Evolutionary conservation across 2,888 invertebrate genomes (phyloP), one percentile per base, ranked within the genome.

Genomic region (Parascotia fuliginaria): DNA sequence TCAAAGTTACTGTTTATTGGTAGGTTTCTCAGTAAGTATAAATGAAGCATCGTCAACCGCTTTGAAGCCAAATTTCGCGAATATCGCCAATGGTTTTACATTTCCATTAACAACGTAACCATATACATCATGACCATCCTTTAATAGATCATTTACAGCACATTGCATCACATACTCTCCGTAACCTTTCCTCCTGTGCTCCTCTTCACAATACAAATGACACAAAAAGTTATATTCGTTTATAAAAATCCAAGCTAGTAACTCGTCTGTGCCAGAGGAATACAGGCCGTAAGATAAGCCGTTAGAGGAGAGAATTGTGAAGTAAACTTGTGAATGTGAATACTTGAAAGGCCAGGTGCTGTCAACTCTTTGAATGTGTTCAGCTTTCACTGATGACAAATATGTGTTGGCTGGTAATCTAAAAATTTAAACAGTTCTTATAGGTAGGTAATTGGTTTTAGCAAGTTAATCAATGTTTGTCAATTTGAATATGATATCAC

Each of bases 181-280:
- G 27, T 64, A 72, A 1, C 75, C 70, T 39, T 57, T 59, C 28
- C 59, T 61, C 42, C 74, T 68, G 14, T 63, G 42, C 9, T 49
- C 39, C 37, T 67, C 59, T 29, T 68, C 69, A 34, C 67, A 67
- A 41, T 62, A 69, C 33, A 76, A 53, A 44, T 73, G 70, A 32
- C 63, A 61, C 9, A 74, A 33, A 36, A 57, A 69, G 40, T 61
- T 56, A 37, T 58, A 67, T 39, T 76, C 73, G 42, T 73, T 75
- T 24, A 74, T 38, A 36, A 72, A 75, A 1, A 71, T 39, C 75
- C 75, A 75, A 5, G 73, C 67, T 11, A 70, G 11, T 11, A 74
- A 45, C 15, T 61, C 46, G 19, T 56, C 34, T 1, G 47, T 54
- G n/a, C 51, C 53, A 37, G 39, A 42, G 2, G 63, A 70, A 60